Base-by-base conservation (phyloP, 2,113 vertebrate genomes). In the Polyodon spathula region DNA sequence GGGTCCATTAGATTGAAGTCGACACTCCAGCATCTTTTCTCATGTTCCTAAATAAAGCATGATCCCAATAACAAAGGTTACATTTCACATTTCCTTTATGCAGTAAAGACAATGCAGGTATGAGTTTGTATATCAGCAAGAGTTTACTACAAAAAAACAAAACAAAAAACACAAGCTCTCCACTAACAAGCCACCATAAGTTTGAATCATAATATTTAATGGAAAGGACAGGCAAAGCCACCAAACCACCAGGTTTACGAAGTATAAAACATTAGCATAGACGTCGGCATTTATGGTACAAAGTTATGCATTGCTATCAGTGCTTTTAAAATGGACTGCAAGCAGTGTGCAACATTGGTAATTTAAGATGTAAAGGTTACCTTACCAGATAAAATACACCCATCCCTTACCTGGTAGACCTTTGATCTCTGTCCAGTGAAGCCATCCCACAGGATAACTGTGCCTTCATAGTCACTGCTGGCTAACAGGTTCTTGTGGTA, bases 1-100 rank as follows among this genome's bases (percentile, higher is more conserved):
- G 96, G 96, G 80, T 99, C 96, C 96, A 99, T 99, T 68, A 99
- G 86, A 74, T 99, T 99, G 69, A 99, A 99, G 79, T 99, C 96
- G 46, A 99, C 96, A 68, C 95, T 99, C 96, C 96, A 99, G 79
- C 96, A 99, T 58, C 96, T 87, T 76, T 99, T 99, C 77, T 99
- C 96, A 76, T 99, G 96, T 55, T 99, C 96, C 96, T 99, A 63
- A 39, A 6, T 4, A 64, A 16, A 54, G 40, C 51, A 55, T 6
- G 6, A 0, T 4, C 16, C n/a, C 2, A 41, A 38, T 58, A 6
- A 14, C 2, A 41, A 27, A 60, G 8, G 14, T 11, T 10, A n/a
- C n/a, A n/a, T n/a, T n/a, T n/a, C n/a, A 50, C 6, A 12, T 6
- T 5, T 5, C 6, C n/a, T 56, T 4, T 39, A 11, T 39, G 37